Percentiles rank a stretch among this genome's conserved stretches.
phyloP scores from a whole-genome alignment of 2,888 invertebrate species.

The Iphiclides podalirius region DNA sequence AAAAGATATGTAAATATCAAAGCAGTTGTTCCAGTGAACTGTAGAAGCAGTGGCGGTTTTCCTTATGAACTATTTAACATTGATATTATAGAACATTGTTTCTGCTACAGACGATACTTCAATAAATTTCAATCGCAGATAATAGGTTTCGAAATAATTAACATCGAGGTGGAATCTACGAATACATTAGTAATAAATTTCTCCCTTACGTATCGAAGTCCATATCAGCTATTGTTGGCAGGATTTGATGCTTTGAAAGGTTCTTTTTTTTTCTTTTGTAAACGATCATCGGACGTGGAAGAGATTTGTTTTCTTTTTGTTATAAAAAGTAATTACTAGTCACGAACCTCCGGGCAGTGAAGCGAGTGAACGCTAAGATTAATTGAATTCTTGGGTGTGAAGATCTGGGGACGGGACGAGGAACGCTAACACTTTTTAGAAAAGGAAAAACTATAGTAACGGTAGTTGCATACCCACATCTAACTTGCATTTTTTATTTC shows the following conservation, averaged over 20 bases:
- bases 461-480: slow-evolving; percentile 5
- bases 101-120: no score
- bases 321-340: slow-evolving; percentile 71
- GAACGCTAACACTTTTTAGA: slow-evolving; percentile 14
- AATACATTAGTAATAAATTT: background rate
- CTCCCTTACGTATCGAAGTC: background rate
- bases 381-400: slow-evolving; percentile 78
- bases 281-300: slow-evolving; percentile 28
- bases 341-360: slow-evolving; percentile 61
- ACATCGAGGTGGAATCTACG: background rate
- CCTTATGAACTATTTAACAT: no score
- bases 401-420: slow-evolving; percentile 39
- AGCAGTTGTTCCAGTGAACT: no score
- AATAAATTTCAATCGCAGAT: no score
- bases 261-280: slow-evolving; percentile 40
- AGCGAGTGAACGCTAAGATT: slow-evolving; percentile 60
- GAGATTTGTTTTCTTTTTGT: slow-evolving; percentile 44
- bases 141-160: background rate
- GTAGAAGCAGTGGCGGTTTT: no score
- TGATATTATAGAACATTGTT: no score
- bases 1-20: no score
- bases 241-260: slow-evolving; percentile 48
- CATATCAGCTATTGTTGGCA: slow-evolving; percentile 52
- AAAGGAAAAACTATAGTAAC: slow-evolving; percentile 9
- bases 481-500: no score